phyloP scores from a whole-genome alignment of 1,140 invertebrate species.

The Bombus terrestris region DNA sequence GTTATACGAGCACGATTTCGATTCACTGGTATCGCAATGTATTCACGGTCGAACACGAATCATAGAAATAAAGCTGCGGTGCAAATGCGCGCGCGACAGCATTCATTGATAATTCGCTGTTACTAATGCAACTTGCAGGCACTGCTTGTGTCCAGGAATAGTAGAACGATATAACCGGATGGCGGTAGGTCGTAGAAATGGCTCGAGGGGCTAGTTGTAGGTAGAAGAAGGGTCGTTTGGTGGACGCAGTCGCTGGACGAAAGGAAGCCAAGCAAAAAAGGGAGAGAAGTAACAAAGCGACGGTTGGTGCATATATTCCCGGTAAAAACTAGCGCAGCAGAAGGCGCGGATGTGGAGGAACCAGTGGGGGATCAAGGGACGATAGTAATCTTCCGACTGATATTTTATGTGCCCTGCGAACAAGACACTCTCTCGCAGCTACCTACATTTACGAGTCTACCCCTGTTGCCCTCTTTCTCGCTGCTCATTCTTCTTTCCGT shows the following conservation, averaged over 20 bases:
- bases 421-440: constrained; percentile 51
- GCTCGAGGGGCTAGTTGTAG: constrained; percentile 29
- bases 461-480: constrained; percentile 29
- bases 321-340: constrained; percentile 70
- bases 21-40: not conserved
- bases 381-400: constrained; percentile 74
- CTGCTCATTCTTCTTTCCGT: constrained; percentile 49
- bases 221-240: constrained; percentile 56
- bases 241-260: constrained; percentile 41
- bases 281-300: constrained; percentile 70
- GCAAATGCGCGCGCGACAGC: not conserved
- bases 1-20: not conserved
- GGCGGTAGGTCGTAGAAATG: constrained; percentile 24
- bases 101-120: constrained; percentile 65
- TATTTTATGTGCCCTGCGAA: constrained; percentile 72
- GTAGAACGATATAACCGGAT: constrained; percentile 34
- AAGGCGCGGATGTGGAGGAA: constrained; percentile 66
- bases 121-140: constrained; percentile 53
- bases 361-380: constrained; percentile 55
- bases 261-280: constrained; percentile 58
- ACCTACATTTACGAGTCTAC: constrained; percentile 30
- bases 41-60: not conserved
- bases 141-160: constrained; percentile 39
- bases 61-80: not conserved
- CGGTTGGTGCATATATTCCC: constrained; percentile 71